phyloP scores from a whole-genome alignment of 2,888 invertebrate species.

The Pyrrhosoma nymphula region DNA sequence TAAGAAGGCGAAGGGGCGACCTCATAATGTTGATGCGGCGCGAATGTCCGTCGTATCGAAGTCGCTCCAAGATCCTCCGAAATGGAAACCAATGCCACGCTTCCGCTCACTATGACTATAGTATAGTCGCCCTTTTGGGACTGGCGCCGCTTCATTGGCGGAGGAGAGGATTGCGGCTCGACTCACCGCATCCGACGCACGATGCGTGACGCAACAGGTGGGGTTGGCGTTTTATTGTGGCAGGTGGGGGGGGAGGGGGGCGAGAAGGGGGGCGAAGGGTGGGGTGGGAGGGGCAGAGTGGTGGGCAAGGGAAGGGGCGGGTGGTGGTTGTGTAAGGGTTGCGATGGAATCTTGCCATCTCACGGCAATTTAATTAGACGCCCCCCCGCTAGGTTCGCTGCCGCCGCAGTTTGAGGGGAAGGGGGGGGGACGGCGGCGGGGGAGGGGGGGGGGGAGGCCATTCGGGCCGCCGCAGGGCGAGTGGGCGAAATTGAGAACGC shows the following conservation, averaged over 20 bases:
- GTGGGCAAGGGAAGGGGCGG: neutral
- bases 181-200: no score
- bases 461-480: neutral
- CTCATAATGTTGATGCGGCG: no score
- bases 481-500: neutral
- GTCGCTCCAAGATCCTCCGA: no score
- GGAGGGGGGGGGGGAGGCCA: neutral
- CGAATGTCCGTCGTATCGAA: no score
- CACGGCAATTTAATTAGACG: slow-evolving; percentile 62
- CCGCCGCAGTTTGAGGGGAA: neutral
- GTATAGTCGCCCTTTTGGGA: no score
- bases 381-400: neutral
- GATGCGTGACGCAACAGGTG: no score
- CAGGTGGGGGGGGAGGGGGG: neutral
- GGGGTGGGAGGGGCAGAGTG: neutral
- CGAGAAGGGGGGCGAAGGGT: neutral
- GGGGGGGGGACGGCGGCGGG: neutral
- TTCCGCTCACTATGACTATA: no score
- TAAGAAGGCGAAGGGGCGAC: no score
- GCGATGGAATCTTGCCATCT: slow-evolving; percentile 57
- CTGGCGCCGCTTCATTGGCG: no score
- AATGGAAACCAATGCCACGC: no score
- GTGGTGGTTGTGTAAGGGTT: neutral
- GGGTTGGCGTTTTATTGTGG: no score
- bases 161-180: no score